Conservation (phyloP, 2,888 invertebrate species). For the Tineola bisselliella region DNA sequence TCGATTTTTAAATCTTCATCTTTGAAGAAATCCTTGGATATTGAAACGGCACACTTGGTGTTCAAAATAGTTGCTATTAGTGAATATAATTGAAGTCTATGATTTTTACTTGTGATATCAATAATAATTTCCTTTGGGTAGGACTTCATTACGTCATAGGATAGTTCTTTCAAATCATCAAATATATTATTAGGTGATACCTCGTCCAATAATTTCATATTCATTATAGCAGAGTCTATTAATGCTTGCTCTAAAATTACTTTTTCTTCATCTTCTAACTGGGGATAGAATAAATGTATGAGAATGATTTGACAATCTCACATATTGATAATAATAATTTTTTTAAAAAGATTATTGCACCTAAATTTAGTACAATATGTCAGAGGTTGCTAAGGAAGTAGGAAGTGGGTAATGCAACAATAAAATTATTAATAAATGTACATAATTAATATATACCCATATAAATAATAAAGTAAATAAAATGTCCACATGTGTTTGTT, state of each 20-base stretch:
- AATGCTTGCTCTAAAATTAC: background rate
- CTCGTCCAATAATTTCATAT: background rate
- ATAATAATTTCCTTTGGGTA: slow-evolving; percentile 5
- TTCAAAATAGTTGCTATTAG: background rate
- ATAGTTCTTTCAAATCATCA: background rate
- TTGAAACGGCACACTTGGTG: background rate
- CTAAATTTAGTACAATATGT: no score
- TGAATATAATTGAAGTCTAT: background rate
- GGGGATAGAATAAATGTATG: no score
- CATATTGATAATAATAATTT: background rate
- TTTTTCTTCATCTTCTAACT: background rate
- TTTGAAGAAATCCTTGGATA: background rate
- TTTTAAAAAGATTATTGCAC: no score
- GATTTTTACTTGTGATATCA: background rate
- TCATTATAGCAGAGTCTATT: background rate
- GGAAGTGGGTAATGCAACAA: no score
- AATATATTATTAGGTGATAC: background rate
- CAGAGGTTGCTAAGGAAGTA: no score
- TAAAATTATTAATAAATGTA: no score
- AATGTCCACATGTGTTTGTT: no score
- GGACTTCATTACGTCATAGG: background rate
- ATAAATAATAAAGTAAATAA: no score
- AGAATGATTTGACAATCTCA: no score
- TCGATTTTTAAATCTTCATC: background rate
- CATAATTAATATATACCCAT: no score